Conservation (phyloP, 2,888 invertebrate species). For the Cephus pygmeus region DNA sequence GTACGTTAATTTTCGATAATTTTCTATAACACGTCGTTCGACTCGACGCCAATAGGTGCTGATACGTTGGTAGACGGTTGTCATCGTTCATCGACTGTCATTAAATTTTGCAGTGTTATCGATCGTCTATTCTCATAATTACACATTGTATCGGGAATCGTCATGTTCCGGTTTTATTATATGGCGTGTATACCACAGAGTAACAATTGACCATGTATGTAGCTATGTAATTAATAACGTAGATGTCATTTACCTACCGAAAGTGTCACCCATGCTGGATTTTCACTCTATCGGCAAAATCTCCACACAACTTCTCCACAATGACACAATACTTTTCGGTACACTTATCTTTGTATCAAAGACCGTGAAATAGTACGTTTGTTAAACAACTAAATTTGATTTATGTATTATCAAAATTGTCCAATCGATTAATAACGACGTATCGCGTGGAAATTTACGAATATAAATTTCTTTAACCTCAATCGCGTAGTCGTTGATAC, state of each 20-base stretch:
- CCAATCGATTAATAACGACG: not conserved
- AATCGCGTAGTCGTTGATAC: not conserved
- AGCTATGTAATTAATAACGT: not conserved
- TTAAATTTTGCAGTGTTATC: constrained; percentile 16
- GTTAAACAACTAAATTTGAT: not conserved
- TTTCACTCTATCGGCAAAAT: not conserved
- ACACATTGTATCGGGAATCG: constrained; percentile 33
- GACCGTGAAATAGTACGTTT: not conserved
- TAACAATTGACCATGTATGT: not conserved
- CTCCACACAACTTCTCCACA: not conserved
- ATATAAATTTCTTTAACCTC: not conserved
- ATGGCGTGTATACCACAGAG: not conserved
- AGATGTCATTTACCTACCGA: not conserved
- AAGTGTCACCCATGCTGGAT: not conserved
- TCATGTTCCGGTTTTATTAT: not conserved
- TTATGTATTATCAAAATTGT: not conserved
- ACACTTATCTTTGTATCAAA: not conserved
- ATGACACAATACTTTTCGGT: not conserved
- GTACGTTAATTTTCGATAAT: not conserved
- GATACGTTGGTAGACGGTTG: constrained; percentile 34
- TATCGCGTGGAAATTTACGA: not conserved
- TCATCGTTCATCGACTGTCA: constrained; percentile 30
- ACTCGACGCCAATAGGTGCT: not conserved
- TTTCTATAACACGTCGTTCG: not conserved
- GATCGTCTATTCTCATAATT: constrained; percentile 43